Conservation (phyloP, 2,797 vertebrate genomes). For the Psittacula derbiana region DNA sequence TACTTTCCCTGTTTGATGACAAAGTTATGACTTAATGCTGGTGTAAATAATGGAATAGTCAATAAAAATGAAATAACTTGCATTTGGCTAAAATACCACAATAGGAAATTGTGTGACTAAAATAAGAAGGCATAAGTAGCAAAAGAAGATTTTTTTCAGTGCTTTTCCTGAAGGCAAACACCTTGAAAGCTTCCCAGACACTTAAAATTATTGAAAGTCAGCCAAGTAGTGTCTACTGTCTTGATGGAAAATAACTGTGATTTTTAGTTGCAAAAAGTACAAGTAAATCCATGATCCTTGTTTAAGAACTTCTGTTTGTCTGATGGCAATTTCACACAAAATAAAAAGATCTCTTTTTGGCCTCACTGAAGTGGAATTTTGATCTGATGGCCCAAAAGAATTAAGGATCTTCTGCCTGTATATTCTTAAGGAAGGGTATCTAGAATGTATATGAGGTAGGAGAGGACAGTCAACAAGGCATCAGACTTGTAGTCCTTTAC, state of each 20-base stretch:
- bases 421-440: fast-evolving
- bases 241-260: not conserved
- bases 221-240: not conserved
- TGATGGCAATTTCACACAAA: not conserved
- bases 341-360: not conserved
- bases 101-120: not conserved
- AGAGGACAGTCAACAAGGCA: not conserved
- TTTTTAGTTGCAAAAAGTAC: not conserved
- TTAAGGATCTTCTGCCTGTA: not conserved
- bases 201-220: not conserved
- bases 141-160: not conserved
- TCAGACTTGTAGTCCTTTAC: not conserved
- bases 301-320: not conserved
- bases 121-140: not conserved
- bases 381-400: not conserved
- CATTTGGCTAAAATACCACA: not conserved
- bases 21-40: not conserved
- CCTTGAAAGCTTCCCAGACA: not conserved
- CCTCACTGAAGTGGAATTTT: not conserved
- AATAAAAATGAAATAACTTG: not conserved
- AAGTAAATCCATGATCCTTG: not conserved
- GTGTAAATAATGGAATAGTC: not conserved
- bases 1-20: not conserved
- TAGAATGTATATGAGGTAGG: not conserved
- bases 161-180: not conserved